These are phyloP conservation scores for Periophthalmus magnuspinnatus DNA, from an alignment of 2,797 vertebrate species.

Conservation along the genomic window DNA sequence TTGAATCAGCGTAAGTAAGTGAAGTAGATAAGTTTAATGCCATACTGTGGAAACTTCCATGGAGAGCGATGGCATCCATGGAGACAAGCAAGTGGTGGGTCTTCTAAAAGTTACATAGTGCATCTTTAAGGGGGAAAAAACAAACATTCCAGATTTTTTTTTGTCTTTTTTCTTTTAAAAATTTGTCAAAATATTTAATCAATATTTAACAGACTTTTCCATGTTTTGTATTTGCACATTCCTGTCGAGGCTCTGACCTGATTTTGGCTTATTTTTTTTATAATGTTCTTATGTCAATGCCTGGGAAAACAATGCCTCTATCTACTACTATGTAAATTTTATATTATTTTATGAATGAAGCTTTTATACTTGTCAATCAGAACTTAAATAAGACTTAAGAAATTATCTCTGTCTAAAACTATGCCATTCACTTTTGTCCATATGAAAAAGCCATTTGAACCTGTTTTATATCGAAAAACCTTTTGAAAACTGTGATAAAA, in stretches of 20 bases:
- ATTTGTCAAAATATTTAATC: background rate
- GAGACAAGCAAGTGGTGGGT: no score
- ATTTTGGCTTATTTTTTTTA: slow-evolving; percentile 15
- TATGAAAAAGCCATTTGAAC: slow-evolving; percentile 1
- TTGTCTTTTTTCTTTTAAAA: no score
- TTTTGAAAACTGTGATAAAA: background rate
- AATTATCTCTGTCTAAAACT: background rate
- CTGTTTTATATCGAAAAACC: background rate
- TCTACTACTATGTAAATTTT: slow-evolving; percentile 11
- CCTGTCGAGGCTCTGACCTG: background rate
- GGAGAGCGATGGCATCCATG: no score
- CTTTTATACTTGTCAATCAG: slow-evolving; percentile 10
- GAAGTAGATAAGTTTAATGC: no score
- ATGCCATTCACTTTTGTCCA: no score
- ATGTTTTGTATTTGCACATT: background rate
- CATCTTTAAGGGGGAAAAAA: no score
- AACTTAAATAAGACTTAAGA: background rate
- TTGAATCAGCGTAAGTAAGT: no score
- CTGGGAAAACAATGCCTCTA: slow-evolving; percentile 2
- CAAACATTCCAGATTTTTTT: no score
- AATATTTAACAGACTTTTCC: background rate
- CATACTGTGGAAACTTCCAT: no score
- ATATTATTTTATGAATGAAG: background rate
- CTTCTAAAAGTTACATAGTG: no score
- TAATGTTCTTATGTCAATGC: background rate